Evolutionary conservation across 2,888 invertebrate genomes (phyloP), one percentile per base, ranked within the genome.

Genomic region (Adelphocoris suturalis): DNA sequence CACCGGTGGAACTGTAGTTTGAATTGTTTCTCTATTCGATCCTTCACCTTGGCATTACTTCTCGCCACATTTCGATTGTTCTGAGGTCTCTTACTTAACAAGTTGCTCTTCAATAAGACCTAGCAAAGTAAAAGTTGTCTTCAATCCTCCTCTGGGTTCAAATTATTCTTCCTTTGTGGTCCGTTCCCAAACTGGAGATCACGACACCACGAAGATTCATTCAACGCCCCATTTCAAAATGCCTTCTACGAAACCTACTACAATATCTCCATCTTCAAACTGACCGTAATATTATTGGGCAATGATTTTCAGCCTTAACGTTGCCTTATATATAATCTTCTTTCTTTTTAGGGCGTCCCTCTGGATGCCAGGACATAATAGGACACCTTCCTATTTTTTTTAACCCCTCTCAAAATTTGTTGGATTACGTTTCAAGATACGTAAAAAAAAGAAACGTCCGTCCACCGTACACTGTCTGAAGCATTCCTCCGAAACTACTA

Each of bases 1-100:
- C 37, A 4, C 37, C 37, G 3, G 37, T 7, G 7, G 37, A 37
- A 37, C 7, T 37, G 37, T 7, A 2, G 37, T 37, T 37, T 4
- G 37, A 37, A 37, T 2, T 37, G 7, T 37, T 37, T 7, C 37
- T 37, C 57, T 57, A 7, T 16, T 12, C 12, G 52, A 16, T 14
- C 57, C 68, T 23, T 27, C 5, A 68, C 68, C 68, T 68, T 68
- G 68, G 23, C 27, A 68, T 68, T 68, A 68, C 68, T 68, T 68
- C 68, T 11, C 23, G 23, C 68, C 68, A 68, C 23, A 11, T 68
- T 68, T 68, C 68, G 23, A 68, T 68, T n/a, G 61, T 9, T 9
- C 68, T 19, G 23, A 0, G 68, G 0, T 68, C 68, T 23, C 4
- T 23, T 68, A 12, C 68, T 52, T 52, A 52, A 52, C 52, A 11